A percentile compares a stretch with the other conserved stretches of the same genome.
Evolutionary conservation across 2,113 vertebrate species (phyloP).

Genomic region (Lamprologus sp.): DNA sequence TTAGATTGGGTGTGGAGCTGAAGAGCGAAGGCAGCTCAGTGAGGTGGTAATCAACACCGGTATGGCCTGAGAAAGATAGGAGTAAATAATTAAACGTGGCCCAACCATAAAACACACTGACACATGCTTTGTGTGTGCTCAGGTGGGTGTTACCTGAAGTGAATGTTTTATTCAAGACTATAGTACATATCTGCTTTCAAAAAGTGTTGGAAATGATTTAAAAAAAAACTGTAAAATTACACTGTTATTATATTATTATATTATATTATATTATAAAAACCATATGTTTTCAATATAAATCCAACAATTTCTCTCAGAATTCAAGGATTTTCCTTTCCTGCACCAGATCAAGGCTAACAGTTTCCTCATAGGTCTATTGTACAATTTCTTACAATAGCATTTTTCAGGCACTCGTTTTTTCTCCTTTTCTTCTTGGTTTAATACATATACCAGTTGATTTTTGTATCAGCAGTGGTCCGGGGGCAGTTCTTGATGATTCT

Average conservation of each 20-base stretch:
- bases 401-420: background rate
- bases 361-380: background rate
- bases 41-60: conserved; percentile 50
- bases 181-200: background rate
- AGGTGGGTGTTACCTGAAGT: background rate
- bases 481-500: background rate
- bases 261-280: background rate
- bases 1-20: background rate
- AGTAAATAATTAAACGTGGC: conserved; percentile 73
- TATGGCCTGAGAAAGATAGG: conserved; percentile 10
- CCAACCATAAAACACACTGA: conserved; percentile 53
- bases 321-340: background rate
- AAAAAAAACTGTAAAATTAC: background rate
- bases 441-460: background rate
- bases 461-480: background rate
- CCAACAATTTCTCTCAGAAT: background rate
- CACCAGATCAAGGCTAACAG: background rate
- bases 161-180: conserved; percentile 10
- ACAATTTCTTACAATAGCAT: background rate
- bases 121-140: conserved; percentile 10
- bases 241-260: background rate
- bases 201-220: background rate
- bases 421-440: background rate
- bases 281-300: background rate
- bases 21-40: background rate